phyloP scores from a whole-genome alignment of 1,140 invertebrate species.

The Drosophila triauraria region DNA sequence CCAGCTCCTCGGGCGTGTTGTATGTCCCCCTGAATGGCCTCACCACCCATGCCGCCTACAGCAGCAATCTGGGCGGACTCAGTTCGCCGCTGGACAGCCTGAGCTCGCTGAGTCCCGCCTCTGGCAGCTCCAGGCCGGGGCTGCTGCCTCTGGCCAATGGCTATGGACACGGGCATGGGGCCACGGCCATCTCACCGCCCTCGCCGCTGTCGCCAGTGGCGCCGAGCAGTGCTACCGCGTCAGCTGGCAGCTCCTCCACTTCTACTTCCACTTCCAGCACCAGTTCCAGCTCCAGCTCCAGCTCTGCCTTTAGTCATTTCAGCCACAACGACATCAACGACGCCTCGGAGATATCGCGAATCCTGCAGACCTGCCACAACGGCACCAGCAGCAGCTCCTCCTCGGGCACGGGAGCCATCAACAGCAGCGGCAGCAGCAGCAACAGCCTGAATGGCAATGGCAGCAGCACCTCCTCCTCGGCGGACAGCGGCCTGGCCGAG shows the following conservation, averaged over 20 bases:
- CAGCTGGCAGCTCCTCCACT: background rate
- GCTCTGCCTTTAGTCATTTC: slow-evolving; percentile 50
- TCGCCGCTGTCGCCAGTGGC: slow-evolving; percentile 25
- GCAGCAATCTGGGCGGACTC: slow-evolving; percentile 56
- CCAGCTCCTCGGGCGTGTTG: slow-evolving; percentile 45
- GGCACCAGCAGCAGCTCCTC: slow-evolving; percentile 43
- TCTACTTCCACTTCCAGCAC: background rate
- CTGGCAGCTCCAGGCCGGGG: slow-evolving; percentile 38
- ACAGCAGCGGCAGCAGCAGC: slow-evolving; percentile 8
- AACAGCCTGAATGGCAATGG: slow-evolving; percentile 51
- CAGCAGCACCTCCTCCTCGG: background rate
- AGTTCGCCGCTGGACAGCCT: slow-evolving; percentile 46
- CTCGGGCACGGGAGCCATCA: slow-evolving; percentile 2
- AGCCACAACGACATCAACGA: slow-evolving; percentile 84
- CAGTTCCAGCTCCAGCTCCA: background rate
- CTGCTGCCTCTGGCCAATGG: slow-evolving; percentile 56
- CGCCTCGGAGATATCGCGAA: slow-evolving; percentile 83
- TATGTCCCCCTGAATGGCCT: slow-evolving; percentile 68
- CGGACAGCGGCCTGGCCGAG: slow-evolving; percentile 11
- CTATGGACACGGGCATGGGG: slow-evolving; percentile 42
- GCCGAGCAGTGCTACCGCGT: background rate
- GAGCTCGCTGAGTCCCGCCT: slow-evolving; percentile 30
- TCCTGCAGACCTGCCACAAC: slow-evolving; percentile 82
- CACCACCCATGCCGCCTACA: slow-evolving; percentile 67
- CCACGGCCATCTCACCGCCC: slow-evolving; percentile 43